Percentiles rank a stretch among this genome's conserved stretches.
Conservation (phyloP, 35 echinoderm and acorn worm genomes). For the Nesometra sesokonis region DNA sequence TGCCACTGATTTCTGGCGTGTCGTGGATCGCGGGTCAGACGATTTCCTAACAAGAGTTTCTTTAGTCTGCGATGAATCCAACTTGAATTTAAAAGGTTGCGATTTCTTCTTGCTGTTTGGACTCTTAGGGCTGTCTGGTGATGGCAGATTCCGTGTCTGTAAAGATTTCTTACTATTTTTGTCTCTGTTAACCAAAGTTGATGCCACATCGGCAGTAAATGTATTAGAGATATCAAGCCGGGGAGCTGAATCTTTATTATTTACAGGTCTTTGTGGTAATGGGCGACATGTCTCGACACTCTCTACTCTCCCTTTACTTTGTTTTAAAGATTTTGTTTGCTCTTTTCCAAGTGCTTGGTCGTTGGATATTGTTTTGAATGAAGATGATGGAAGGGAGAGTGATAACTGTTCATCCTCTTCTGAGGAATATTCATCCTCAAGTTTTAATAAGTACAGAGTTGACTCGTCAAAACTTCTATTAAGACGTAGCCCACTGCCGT, state of each 20-base stretch:
- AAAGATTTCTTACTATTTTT: background rate
- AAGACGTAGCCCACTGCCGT: background rate
- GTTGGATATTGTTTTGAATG: slow-evolving; percentile 9
- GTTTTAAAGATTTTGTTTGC: background rate
- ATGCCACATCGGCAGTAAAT: slow-evolving; percentile 35
- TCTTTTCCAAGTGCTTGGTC: slow-evolving; percentile 17
- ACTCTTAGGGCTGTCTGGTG: slow-evolving; percentile 34
- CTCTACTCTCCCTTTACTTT: background rate
- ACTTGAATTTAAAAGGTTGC: slow-evolving; percentile 60
- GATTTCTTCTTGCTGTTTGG: slow-evolving; percentile 47
- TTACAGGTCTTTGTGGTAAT: slow-evolving; percentile 25
- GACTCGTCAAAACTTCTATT: background rate
- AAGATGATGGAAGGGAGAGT: background rate
- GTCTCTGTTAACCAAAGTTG: slow-evolving; percentile 32
- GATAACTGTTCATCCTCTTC: background rate
- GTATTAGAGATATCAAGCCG: slow-evolving; percentile 47
- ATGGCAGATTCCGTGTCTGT: slow-evolving; percentile 41
- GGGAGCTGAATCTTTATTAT: slow-evolving; percentile 24
- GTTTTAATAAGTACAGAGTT: background rate
- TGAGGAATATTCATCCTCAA: background rate
- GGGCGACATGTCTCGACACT: slow-evolving; percentile 49
- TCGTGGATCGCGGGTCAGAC: background rate
- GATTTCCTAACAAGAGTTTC: background rate
- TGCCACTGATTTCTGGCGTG: background rate
- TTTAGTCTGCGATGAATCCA: background rate